Base-by-base conservation (phyloP, 2,888 invertebrate genomes). In the Chrysina gloriosa region DNA sequence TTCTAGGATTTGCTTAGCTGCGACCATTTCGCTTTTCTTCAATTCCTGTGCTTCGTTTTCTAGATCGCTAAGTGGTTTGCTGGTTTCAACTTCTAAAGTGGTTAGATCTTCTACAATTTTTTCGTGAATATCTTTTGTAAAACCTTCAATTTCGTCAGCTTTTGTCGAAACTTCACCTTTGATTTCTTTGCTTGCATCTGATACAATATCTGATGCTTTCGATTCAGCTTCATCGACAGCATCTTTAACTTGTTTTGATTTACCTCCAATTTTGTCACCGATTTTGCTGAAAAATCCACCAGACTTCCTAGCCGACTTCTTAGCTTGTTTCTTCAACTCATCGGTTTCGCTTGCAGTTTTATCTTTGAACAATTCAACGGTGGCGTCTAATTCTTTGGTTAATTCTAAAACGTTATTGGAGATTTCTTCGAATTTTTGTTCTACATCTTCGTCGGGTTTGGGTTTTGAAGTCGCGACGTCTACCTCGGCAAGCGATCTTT, bases 51-150 rank as follows among this genome's bases (percentile, higher is more conserved):
- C 9, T 23, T 52, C 64, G 19, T 19, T 19, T 34, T 34, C 31
- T 9, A 54, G 6, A 14, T 42, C 2, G 1, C 21, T 27, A 3
- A 21, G 21, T 11, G 45, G 45, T 45, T 52, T 58, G 19, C 47
- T 31, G 21, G 58, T 42, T 27, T 42, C 58, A 7, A 16, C 42
- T 42, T 61, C 58, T 1, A 61, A 42, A 7, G 25, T 45, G 2
- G 14, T 42, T 14, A 70, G 11, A 69, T 77, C 73, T 3, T 69
- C 70, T 39, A 73, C 71, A 1, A 71, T 66, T 42, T 27, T 50
- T 14, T 73, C 68, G 31, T 72, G 67, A 1, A 72, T 68, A 52
- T 74, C 75, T 58, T 76, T 74, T 2, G 65, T 63, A 2, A 71
- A 67, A 39, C 70, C 69, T 48, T 75, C 42, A 23, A 58, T 27